Evolutionary conservation across 1,140 invertebrate species (phyloP).

Genomic region (Cepaea nemoralis): DNA sequence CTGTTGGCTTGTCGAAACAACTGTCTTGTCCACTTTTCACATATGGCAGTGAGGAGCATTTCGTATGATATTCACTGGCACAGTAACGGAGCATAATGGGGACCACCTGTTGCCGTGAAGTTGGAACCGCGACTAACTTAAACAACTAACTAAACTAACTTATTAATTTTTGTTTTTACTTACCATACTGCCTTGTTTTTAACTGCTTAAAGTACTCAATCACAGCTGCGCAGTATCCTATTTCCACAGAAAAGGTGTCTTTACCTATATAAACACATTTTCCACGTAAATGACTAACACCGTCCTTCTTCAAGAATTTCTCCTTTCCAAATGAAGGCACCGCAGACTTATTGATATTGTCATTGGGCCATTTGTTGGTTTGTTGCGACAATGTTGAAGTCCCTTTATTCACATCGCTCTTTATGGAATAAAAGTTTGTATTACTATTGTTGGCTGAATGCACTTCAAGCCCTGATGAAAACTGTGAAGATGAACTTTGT

Average conservation of each 20-base stretch:
- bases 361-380: not conserved
- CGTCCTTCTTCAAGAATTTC: no score
- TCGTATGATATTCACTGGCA: no score
- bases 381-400: not conserved
- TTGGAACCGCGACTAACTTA: no score
- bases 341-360: not conserved
- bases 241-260: conserved; percentile 15
- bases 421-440: not conserved
- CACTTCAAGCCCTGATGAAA: not conserved
- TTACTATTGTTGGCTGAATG: not conserved
- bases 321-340: not conserved
- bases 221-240: not conserved
- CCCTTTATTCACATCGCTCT: not conserved
- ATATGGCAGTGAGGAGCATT: no score
- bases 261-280: conserved; percentile 29
- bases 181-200: conserved; percentile 36
- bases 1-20: no score
- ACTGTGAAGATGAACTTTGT: not conserved
- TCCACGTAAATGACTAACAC: not conserved
- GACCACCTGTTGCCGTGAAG: no score
- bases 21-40: no score
- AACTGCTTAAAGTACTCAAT: conserved; percentile 31
- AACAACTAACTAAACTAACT: no score
- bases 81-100: no score
- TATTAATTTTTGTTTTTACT: no score